Base-by-base conservation (phyloP, 2,113 vertebrate genomes). In the Gymnocephalus cernua region DNA sequence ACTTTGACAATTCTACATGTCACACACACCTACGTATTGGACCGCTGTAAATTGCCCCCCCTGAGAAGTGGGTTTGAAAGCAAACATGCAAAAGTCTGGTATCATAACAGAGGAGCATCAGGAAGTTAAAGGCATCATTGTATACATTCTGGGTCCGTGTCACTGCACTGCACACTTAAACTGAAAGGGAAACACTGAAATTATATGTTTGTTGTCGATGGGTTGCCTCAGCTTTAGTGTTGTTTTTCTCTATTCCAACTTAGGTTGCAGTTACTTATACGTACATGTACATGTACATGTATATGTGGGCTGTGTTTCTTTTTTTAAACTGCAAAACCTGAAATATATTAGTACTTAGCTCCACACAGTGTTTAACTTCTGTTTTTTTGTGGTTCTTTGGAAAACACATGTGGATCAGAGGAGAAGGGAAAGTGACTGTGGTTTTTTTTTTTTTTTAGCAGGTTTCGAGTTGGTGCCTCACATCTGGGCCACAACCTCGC, bases 401-500 rank as follows among this genome's bases (percentile, higher is more conserved):
- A 71, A 83, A 89, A 74, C 62, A 76, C 70, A 45, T 10, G 9
- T 14, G 47, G 64, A 75, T 61, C 50, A 67, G 82, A 82, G 78
- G 61, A 81, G 70, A 72, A 88, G 90, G 56, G 88, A 90, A 91
- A 90, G 88, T 83, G 89, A 27, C 48, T 91, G 71, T 77, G 54
- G n/a, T n/a, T n/a, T n/a, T n/a, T 86, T 87, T 88, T 65, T 87
- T 87, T 88, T 65, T 85, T 69, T 73, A 76, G 74, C 45, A 78
- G 73, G 50, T 84, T 86, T 65, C 2, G 80, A 61, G 70, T 84
- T 85, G 69, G 80, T 93, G 83, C 86, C 74, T 85, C 72, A 92
- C 91, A 93, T 94, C 91, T 94, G 93, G 89, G 75, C 86, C 80
- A 80, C 89, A 88, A 91, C 72, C 71, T 41, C 32, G 13, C 53